A percentile compares a stretch with the other conserved stretches of the same genome.
These are phyloP conservation scores for Netelia inedita DNA, from an alignment of 2,888 invertebrate species.

Conservation along the genomic window DNA sequence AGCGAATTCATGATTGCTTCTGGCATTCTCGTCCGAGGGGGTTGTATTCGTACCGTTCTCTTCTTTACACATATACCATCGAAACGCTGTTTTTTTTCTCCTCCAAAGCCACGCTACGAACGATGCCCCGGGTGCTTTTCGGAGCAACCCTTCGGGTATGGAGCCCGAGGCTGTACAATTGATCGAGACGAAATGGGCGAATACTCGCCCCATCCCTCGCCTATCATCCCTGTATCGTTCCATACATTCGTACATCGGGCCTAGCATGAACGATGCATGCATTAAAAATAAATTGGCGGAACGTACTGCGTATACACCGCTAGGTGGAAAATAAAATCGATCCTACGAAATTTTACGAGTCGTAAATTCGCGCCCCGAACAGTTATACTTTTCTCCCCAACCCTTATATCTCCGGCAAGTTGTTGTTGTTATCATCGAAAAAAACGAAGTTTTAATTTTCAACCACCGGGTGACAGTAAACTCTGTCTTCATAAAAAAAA, in stretches of 20 bases:
- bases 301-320: background rate
- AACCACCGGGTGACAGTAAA: no score
- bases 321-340: background rate
- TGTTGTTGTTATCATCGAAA: no score
- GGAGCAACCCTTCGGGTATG: constrained; percentile 49
- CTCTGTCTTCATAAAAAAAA: no score
- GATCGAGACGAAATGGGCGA: constrained; percentile 57
- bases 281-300: constrained; percentile 41
- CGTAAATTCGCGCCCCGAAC: background rate
- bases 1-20: constrained; percentile 60
- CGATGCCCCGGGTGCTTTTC: constrained; percentile 31
- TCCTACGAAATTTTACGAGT: background rate
- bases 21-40: constrained; percentile 34
- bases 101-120: background rate
- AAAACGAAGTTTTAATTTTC: no score
- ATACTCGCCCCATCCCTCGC: constrained; percentile 4
- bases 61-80: constrained; percentile 38
- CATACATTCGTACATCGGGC: background rate
- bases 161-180: constrained; percentile 47
- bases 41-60: constrained; percentile 11
- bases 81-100: constrained; percentile 38
- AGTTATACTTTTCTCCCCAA: no score
- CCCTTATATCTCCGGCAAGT: no score
- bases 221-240: constrained; percentile 9
- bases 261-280: constrained; percentile 21